Evolutionary conservation across 2,888 invertebrate genomes (phyloP), one percentile per base, ranked within the genome.

Genomic region (Rhabditoides inermis): DNA sequence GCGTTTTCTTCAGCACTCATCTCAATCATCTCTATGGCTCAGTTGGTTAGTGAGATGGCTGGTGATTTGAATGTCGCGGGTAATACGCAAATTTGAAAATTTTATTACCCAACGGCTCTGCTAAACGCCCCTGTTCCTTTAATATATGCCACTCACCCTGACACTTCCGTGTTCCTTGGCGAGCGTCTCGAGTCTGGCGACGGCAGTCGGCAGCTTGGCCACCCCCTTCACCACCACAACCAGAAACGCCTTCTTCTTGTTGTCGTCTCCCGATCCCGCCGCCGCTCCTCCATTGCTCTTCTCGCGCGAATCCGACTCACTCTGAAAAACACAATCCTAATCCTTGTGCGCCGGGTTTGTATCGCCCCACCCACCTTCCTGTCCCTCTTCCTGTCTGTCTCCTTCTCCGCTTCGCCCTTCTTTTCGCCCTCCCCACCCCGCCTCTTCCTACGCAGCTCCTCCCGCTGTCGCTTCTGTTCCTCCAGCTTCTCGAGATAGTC

Each of bases 401-500:
- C 6, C 28, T 26, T 23, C 18, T 42, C 40, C 23, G 46, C 25
- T 23, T 48, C 51, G 20, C 51, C 48, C 20, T 49, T 36, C 6
- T 51, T 50, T 1, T 20, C 37, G 6, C 49, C 61, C 40, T 52
- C 48, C 36, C 61, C 42, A 35, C 61, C 40, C 27, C 64, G 58
- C 40, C 63, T 63, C 48, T 73, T 74, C 35, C 54, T 50, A 5
- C 58, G 45, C 0, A 63, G 40, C 54, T 71, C 67, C 25, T 74
- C 73, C 0, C 73, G 55, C 25, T 58, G 51, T 36, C 60, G 52
- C 52, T 72, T 67, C 53, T 75, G 75, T 37, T 75, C 70, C 44
- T 75, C 73, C 26, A 75, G 46, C 49, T 65, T 66, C 25, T 54
- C 39, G 40, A 75, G 55, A 45, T 75, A 75, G 20, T 72, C 72